phyloP scores from a whole-genome alignment of 2,888 invertebrate genomes.

The Gibbula magus region DNA sequence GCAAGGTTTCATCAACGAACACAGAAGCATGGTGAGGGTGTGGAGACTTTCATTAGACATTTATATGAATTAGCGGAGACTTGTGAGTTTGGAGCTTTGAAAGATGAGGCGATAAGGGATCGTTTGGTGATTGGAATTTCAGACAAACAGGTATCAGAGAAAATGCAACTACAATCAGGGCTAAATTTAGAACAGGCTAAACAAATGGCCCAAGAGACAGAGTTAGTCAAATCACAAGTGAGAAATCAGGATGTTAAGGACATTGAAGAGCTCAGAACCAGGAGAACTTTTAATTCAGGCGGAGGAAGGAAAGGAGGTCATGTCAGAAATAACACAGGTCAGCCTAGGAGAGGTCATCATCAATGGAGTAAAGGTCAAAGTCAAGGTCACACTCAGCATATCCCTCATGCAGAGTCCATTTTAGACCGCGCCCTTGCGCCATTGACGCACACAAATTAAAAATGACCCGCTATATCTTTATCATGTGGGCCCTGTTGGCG shows the following conservation, averaged over 20 bases:
- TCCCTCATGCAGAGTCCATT: too few species aligned
- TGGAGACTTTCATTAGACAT: slow-evolving; percentile 33
- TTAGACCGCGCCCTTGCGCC: too few species aligned
- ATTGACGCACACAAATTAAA: too few species aligned
- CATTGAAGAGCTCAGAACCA: not conserved
- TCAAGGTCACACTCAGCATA: not conserved
- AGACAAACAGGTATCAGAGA: slow-evolving; percentile 32
- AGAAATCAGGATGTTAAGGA: not conserved
- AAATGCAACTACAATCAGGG: slow-evolving; percentile 28
- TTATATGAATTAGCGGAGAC: slow-evolving; percentile 34
- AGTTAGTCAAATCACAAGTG: slow-evolving; percentile 28
- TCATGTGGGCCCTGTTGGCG: too few species aligned
- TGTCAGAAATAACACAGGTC: not conserved
- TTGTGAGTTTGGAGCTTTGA: slow-evolving; percentile 29
- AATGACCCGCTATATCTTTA: too few species aligned
- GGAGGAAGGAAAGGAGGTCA: not conserved
- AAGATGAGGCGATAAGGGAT: slow-evolving; percentile 31
- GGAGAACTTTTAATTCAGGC: not conserved
- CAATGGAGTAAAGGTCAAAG: not conserved
- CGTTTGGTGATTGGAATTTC: slow-evolving; percentile 27
- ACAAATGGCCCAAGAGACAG: slow-evolving; percentile 12
- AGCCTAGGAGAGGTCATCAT: not conserved
- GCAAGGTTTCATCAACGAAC: slow-evolving; percentile 36
- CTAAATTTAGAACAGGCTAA: slow-evolving; percentile 26
- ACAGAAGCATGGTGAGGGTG: slow-evolving; percentile 34